phyloP scores from a whole-genome alignment of 2,113 vertebrate species.

The Corvus hawaiiensis region DNA sequence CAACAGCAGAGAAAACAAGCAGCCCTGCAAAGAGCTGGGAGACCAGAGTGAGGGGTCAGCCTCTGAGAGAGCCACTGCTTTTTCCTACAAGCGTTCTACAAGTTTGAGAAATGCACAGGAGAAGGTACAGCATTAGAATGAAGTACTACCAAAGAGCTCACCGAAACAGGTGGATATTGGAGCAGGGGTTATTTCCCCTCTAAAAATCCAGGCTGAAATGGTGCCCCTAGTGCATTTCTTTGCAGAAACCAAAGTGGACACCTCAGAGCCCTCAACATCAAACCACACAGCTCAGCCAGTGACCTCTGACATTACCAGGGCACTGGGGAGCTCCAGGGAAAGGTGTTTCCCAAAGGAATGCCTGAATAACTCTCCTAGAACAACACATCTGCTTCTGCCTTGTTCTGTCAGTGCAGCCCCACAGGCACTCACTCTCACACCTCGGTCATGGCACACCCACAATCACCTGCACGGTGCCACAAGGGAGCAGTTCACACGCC shows the following conservation, averaged over 20 bases:
- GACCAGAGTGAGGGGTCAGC: neutral
- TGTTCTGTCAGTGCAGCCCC: neutral
- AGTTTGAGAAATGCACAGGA: neutral
- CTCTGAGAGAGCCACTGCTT: neutral
- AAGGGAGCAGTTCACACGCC: neutral
- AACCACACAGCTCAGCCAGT: neutral
- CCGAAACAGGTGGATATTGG: neutral
- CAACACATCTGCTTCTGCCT: neutral
- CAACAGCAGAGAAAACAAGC: neutral
- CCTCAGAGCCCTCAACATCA: neutral
- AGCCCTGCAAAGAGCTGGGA: neutral
- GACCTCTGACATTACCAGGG: neutral
- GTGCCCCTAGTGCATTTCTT: neutral
- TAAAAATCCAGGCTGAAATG: neutral
- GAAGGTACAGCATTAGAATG: neutral
- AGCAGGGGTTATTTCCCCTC: neutral
- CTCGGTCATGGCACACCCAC: neutral
- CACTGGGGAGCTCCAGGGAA: neutral
- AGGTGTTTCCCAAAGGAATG: rapidly evolving
- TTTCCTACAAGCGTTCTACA: neutral
- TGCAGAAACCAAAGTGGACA: neutral
- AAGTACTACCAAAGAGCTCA: neutral
- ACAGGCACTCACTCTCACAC: neutral
- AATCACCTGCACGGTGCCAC: neutral
- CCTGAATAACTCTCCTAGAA: neutral